Percentiles rank a stretch among this genome's conserved stretches.
Evolutionary conservation across 2,888 invertebrate species (phyloP).

Genomic region (Ectemnius continuus): DNA sequence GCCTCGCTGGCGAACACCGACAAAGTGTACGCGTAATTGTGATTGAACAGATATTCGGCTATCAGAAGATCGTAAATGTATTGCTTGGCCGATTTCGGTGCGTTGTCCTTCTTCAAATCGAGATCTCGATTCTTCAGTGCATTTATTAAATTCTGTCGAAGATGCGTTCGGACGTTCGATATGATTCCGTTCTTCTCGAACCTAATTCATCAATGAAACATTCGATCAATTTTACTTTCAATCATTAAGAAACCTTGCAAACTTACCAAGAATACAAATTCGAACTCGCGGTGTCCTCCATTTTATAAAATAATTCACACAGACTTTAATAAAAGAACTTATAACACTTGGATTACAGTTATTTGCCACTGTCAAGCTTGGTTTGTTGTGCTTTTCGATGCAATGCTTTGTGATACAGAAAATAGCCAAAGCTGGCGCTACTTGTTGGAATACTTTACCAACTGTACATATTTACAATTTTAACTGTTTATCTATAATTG

Average conservation of each 20-base stretch:
- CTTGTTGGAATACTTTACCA: too few species aligned
- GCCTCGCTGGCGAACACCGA: slow-evolving; percentile 76
- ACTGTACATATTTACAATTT: too few species aligned
- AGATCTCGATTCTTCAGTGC: slow-evolving; percentile 71
- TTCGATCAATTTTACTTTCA: not conserved
- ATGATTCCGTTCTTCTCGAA: slow-evolving; percentile 75
- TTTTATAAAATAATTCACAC: too few species aligned
- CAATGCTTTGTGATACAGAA: too few species aligned
- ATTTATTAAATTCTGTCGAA: slow-evolving; percentile 73
- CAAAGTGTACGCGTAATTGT: slow-evolving; percentile 73
- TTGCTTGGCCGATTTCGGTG: slow-evolving; percentile 72
- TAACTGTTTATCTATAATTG: too few species aligned
- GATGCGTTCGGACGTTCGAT: slow-evolving; percentile 74
- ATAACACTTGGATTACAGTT: too few species aligned
- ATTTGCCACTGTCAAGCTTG: too few species aligned
- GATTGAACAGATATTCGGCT: slow-evolving; percentile 74
- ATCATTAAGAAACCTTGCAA: not conserved
- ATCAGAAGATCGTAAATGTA: slow-evolving; percentile 74
- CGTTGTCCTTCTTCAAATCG: slow-evolving; percentile 57
- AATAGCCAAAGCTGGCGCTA: too few species aligned
- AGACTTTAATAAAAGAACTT: too few species aligned
- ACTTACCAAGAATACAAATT: not conserved
- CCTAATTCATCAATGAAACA: slow-evolving; percentile 57
- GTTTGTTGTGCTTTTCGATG: too few species aligned
- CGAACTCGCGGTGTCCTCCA: not conserved